Evolutionary conservation across 1,140 invertebrate species (phyloP).

Genomic region (Drosophila funebris): DNA sequence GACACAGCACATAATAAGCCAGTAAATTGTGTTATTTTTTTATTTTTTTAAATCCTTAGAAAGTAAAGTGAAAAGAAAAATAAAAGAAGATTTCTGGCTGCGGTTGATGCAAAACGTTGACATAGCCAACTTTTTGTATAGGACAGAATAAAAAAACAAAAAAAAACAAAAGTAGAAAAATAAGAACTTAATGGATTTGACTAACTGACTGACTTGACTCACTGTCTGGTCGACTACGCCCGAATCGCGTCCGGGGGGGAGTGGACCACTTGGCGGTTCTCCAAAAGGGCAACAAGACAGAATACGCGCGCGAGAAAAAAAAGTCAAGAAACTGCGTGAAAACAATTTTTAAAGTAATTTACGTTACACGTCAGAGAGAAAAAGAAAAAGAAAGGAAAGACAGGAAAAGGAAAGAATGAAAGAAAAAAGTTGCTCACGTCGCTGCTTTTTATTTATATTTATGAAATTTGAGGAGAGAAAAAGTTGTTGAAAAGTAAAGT

Average conservation of each 20-base stretch:
- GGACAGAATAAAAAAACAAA: constrained; percentile 48
- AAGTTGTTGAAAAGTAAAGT: constrained; percentile 60
- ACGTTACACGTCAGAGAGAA: constrained; percentile 57
- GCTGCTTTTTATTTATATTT: constrained; percentile 44
- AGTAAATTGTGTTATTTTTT: constrained; percentile 54
- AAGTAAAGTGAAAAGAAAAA: constrained; percentile 31
- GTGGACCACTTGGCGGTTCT: constrained; percentile 52
- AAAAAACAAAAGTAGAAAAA: constrained; percentile 46
- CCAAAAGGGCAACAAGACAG: constrained; percentile 66
- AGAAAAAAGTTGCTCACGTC: constrained; percentile 13
- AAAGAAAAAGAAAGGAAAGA: background rate
- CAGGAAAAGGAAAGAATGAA: background rate
- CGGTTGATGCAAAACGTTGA: constrained; percentile 46
- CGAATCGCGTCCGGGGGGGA: background rate
- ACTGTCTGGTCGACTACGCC: constrained; percentile 14
- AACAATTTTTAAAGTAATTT: constrained; percentile 74
- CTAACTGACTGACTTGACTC: constrained; percentile 53
- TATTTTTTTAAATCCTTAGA: constrained; percentile 29
- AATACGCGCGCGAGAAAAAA: constrained; percentile 43
- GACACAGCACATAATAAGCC: constrained; percentile 49
- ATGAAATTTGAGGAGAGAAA: constrained; percentile 39
- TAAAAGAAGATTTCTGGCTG: constrained; percentile 44
- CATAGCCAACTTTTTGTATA: constrained; percentile 54
- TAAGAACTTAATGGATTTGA: constrained; percentile 78
- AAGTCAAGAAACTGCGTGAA: constrained; percentile 50